Conservation (phyloP, 2,113 vertebrate species). For the Piprites chloris region DNA sequence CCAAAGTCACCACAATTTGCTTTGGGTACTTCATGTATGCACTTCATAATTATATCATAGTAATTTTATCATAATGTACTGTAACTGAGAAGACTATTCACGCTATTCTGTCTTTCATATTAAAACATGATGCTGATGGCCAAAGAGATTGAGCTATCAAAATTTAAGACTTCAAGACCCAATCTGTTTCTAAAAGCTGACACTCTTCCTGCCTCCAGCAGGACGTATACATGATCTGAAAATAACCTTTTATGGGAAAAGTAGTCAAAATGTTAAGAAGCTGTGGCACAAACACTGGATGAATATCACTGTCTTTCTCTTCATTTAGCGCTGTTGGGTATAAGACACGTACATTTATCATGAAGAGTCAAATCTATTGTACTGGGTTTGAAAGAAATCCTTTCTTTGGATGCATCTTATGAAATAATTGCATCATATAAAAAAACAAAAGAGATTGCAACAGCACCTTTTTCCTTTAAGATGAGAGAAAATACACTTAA, state of each 20-base stretch:
- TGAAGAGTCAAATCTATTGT: neutral
- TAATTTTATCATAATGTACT: neutral
- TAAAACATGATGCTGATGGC: neutral
- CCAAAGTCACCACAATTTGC: neutral
- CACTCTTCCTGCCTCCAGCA: neutral
- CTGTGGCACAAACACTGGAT: neutral
- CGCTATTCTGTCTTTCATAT: neutral
- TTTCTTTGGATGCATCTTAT: neutral
- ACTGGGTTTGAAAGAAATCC: neutral
- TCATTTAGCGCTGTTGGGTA: neutral
- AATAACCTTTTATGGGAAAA: neutral
- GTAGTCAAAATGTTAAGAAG: neutral
- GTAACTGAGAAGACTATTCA: neutral
- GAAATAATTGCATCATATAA: neutral
- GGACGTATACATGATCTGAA: neutral
- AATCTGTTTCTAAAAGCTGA: neutral
- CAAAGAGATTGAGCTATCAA: neutral
- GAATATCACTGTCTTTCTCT: neutral
- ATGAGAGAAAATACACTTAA: neutral
- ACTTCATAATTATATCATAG: neutral
- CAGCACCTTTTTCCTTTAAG: neutral
- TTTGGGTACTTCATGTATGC: neutral
- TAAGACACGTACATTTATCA: neutral
- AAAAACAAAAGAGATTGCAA: neutral
- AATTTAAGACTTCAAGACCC: neutral